Conservation (phyloP, 1,140 invertebrate species). For the Anthonomus grandis region DNA sequence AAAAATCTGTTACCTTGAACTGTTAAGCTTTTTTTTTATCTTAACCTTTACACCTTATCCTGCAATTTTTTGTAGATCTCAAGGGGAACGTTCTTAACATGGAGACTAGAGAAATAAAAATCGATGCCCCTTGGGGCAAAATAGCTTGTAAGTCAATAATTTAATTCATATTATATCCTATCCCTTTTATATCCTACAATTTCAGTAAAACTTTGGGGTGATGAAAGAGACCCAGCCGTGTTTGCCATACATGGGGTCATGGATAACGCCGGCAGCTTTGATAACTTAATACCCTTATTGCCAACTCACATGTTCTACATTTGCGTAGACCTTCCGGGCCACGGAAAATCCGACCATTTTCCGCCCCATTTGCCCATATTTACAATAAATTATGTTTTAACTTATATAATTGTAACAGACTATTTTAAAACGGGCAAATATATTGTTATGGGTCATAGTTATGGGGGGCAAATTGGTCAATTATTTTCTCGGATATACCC, state of each 20-base stretch:
- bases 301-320: not conserved
- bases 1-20: too few species aligned
- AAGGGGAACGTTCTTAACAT: too few species aligned
- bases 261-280: slow-evolving; percentile 67
- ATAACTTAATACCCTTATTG: slow-evolving; percentile 52
- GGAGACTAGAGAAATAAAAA: slow-evolving; percentile 59
- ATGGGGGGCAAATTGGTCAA: slow-evolving; percentile 53
- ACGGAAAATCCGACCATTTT: not conserved
- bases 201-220: not conserved
- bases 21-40: too few species aligned
- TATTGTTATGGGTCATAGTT: slow-evolving; percentile 59
- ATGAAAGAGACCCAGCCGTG: slow-evolving; percentile 32
- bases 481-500: slow-evolving; percentile 53
- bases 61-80: too few species aligned
- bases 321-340: not conserved
- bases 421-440: slow-evolving; percentile 51
- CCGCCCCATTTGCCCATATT: slow-evolving; percentile 2
- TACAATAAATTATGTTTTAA: slow-evolving; percentile 47
- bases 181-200: not conserved
- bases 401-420: slow-evolving; percentile 54
- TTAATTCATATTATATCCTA: too few species aligned
- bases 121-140: slow-evolving; percentile 77
- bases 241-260: slow-evolving; percentile 61
- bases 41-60: too few species aligned
- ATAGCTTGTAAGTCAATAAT: slow-evolving; percentile 65